These are phyloP conservation scores for Pyrrhia umbra DNA, from an alignment of 2,888 invertebrate species.

Conservation along the genomic window DNA sequence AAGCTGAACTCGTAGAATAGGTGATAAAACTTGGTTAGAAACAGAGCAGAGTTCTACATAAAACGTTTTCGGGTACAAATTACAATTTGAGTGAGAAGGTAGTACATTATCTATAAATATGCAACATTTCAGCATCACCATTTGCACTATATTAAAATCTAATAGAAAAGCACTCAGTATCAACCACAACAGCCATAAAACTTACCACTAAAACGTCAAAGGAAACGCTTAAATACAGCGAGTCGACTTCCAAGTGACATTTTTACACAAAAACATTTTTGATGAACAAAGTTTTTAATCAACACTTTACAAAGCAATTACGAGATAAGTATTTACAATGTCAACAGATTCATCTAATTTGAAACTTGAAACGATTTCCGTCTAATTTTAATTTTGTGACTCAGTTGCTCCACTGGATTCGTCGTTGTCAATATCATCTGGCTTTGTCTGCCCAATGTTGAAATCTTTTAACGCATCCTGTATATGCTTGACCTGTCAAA, in stretches of 20 bases:
- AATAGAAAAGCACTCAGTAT: constrained; percentile 53
- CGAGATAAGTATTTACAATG: constrained; percentile 63
- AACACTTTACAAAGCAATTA: constrained; percentile 71
- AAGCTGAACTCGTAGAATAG: background rate
- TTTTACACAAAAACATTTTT: constrained; percentile 71
- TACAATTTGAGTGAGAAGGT: constrained; percentile 13
- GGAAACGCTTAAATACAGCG: constrained; percentile 51
- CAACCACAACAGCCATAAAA: constrained; percentile 48
- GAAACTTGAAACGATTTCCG: constrained; percentile 60
- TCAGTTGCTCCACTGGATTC: constrained; percentile 80
- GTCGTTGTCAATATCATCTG: constrained; percentile 71
- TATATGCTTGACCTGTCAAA: constrained; percentile 91
- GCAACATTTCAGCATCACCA: constrained; percentile 10
- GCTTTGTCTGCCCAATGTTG: constrained; percentile 88
- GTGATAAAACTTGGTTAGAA: background rate
- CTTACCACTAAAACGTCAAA: constrained; percentile 48
- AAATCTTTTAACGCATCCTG: constrained; percentile 91
- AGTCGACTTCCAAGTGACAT: constrained; percentile 66
- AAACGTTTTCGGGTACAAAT: background rate
- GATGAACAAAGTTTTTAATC: constrained; percentile 74
- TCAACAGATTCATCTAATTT: constrained; percentile 38
- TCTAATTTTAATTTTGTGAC: constrained; percentile 55
- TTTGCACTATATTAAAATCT: constrained; percentile 42
- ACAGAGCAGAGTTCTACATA: background rate
- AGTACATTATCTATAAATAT: constrained; percentile 12